Base-by-base conservation (phyloP, 2,113 vertebrate species). In the Centropus bengalensis region DNA sequence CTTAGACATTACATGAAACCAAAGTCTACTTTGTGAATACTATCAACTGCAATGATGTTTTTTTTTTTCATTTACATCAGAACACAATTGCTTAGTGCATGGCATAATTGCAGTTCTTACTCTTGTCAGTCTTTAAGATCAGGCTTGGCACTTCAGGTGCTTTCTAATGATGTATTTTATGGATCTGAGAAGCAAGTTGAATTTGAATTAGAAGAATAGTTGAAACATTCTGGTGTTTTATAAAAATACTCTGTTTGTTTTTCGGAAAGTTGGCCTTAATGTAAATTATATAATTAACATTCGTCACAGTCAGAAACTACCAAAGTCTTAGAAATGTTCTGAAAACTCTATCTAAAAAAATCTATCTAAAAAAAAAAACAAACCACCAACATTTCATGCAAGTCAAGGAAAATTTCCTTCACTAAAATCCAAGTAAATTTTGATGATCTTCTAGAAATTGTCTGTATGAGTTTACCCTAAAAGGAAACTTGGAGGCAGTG, bases 121-220 rank as follows among this genome's bases (percentile, higher is more conserved):
- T 84, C 58, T 84, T 64, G 30, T 55, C 84, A 82, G 23, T 82
- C 67, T 76, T 73, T 42, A 89, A 40, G 26, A 38, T 44, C 47
- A 71, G 20, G 68, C 44, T 89, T 91, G 91, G 32, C 26, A 71
- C 38, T 96, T 81, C 10, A 16, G 18, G 18, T 84, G 84, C 20
- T 92, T 91, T 94, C 82, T 94, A 88, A 82, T 86, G 3, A 58
- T 86, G 14, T 75, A 40, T 27, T 90, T 90, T 92, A 33, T 64
- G 40, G 58, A 91, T 91, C 67, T 84, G 40, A 73, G 54, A 75
- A 36, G 28, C 18, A 91, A 77, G 16, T 83, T 5, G 23, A 91
- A 88, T 94, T 78, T 63, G 28, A 87, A 83, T 81, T 73, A 84
- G 40, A 55, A 60, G 6, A 77, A 59, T 63, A 84, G 81, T 90